phyloP scores from a whole-genome alignment of 2,797 vertebrate species.

The Eospalax fontanierii region DNA sequence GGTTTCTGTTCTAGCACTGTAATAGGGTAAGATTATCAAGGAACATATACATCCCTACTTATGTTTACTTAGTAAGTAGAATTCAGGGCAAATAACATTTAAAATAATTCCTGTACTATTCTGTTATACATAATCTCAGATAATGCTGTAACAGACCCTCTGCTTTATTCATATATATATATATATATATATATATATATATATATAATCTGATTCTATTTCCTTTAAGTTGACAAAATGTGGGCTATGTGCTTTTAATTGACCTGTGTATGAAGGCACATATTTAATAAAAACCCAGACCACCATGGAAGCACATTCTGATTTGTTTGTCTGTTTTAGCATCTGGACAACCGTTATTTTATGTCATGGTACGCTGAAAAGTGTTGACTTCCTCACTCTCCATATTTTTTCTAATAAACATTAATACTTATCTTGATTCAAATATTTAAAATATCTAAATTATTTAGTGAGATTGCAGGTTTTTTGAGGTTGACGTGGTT shows the following conservation, averaged over 20 bases:
- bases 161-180: background rate
- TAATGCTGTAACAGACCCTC: background rate
- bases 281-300: conserved; percentile 32
- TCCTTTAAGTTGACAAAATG: background rate
- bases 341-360: background rate
- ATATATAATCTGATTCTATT: background rate
- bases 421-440: background rate
- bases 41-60: background rate
- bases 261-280: conserved; percentile 19
- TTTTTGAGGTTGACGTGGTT: conserved; percentile 49
- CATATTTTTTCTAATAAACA: conserved; percentile 17
- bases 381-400: background rate
- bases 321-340: background rate
- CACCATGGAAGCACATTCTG: background rate
- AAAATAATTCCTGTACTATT: background rate
- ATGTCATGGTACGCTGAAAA: background rate
- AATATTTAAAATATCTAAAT: conserved; percentile 54
- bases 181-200: too few species aligned
- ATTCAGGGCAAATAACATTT: background rate
- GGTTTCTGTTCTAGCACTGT: background rate
- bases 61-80: background rate
- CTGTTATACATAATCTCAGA: background rate
- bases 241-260: background rate
- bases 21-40: background rate
- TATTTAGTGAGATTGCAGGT: conserved; percentile 35